A percentile compares a stretch with the other conserved stretches of the same genome.
These are phyloP conservation scores for Gallinago stenura DNA, from an alignment of 2,797 vertebrate species.

Conservation along the genomic window DNA sequence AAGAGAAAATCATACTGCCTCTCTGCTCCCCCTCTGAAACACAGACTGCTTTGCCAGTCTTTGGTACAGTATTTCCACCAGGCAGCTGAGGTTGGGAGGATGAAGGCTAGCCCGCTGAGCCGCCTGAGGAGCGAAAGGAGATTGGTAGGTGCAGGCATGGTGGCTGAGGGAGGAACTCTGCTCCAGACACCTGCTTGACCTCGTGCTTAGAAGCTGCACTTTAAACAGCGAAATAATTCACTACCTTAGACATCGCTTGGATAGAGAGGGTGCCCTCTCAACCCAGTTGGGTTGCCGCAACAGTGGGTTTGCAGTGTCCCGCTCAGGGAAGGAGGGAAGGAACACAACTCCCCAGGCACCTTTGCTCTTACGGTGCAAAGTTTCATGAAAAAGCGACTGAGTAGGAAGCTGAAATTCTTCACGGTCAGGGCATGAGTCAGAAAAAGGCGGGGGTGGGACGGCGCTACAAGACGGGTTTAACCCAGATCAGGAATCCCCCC, in stretches of 20 bases:
- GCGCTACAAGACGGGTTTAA: too few species aligned
- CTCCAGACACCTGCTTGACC: neutral
- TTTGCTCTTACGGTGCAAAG: neutral
- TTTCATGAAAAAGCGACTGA: neutral
- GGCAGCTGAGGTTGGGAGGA: neutral
- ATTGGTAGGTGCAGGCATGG: rapidly evolving
- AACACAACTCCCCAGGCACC: neutral
- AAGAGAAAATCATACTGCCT: neutral
- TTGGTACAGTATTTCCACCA: neutral
- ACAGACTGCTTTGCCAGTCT: neutral
- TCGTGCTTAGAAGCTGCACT: neutral
- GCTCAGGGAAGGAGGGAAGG: neutral
- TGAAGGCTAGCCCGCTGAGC: neutral
- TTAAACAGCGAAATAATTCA: neutral
- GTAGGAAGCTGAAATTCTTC: neutral
- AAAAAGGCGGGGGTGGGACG: neutral
- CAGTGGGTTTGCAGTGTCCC: neutral
- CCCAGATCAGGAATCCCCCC: too few species aligned
- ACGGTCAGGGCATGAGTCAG: neutral
- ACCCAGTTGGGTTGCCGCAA: neutral
- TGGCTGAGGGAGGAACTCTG: neutral
- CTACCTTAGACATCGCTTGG: neutral
- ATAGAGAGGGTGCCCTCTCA: neutral
- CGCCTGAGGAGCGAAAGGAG: neutral
- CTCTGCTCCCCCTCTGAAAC: neutral